Evolutionary conservation across 1,140 invertebrate genomes (phyloP), one percentile per base, ranked within the genome.

Genomic region (Solen grandis): DNA sequence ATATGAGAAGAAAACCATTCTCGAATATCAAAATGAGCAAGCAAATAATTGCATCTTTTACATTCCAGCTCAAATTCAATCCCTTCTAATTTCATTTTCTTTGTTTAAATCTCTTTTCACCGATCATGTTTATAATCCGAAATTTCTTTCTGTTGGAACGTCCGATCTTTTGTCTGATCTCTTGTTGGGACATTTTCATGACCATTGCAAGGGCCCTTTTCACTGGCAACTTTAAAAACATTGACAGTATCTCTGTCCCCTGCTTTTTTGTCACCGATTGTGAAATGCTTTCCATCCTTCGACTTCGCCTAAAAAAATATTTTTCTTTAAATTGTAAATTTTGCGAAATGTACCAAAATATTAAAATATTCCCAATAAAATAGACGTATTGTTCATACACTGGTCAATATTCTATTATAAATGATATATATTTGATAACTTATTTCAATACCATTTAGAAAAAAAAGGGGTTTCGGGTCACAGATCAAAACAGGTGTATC

Each of bases 151-250:
- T 38, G 35, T 27, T 80, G 77, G 29, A 50, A 65, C 1, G 5
- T 0, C 0, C 5, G n/a, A 80, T 36, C 41, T 70, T 80, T 54
- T 59, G 29, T 2, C 63, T 19, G 5, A 72, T 27, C 5, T 46
- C 2, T 27, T 52, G 60, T 19, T 33, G 36, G 36, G 62, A 38
- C 0, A 80, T 27, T 25, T 52, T 16, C 65, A 70, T 80, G 19
- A 80, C n/a, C 0, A 2, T 38, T 13, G 62, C 22, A 16, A 80
- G 2, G 13, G 55, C 77, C 33, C 66, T 0, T n/a, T 80, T 52
- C 77, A 80, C 72, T 59, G 10, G 65, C 57, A 13, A 65, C 77
- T 27, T 80, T 80, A 46, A 70, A 80, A 2, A 57, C 41, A 35
- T 70, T 80, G 16, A 72, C 35, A 25, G 16, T 80, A 29, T 80